phyloP scores from a whole-genome alignment of 2,888 invertebrate genomes.

The Chrysolina oricalcia region DNA sequence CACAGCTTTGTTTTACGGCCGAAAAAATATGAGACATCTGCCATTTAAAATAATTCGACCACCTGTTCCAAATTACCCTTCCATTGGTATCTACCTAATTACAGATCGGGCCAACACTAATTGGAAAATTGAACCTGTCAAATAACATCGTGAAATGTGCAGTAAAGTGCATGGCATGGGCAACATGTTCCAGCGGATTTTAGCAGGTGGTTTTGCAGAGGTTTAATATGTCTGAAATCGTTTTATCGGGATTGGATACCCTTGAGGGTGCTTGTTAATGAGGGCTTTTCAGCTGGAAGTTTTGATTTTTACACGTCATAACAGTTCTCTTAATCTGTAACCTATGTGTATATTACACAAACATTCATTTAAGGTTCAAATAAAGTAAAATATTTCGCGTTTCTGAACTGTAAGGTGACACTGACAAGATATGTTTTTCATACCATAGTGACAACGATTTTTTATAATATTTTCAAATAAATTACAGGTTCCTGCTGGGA shows the following conservation, averaged over 20 bases:
- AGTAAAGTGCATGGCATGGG: neutral
- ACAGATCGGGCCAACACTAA: constrained; percentile 6
- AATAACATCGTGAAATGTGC: constrained; percentile 4
- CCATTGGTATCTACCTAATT: neutral
- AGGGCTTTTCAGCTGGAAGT: neutral
- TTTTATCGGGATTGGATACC: neutral
- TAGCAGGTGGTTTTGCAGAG: constrained; percentile 13
- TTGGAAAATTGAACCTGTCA: constrained; percentile 13
- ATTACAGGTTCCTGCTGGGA: no score
- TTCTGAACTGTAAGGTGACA: no score
- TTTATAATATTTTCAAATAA: no score
- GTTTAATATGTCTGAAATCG: constrained; percentile 6
- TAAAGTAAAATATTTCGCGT: no score
- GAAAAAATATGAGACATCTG: constrained; percentile 2
- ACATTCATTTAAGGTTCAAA: no score
- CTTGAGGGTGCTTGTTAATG: neutral
- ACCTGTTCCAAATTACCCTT: constrained; percentile 10
- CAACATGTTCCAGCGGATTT: constrained; percentile 7
- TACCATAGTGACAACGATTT: no score
- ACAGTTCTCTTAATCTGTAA: no score
- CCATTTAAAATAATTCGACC: neutral
- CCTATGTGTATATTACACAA: no score
- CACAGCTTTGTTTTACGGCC: neutral
- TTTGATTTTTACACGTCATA: no score
- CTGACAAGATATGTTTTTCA: no score